Evolutionary conservation across 2,888 invertebrate genomes (phyloP).

Genomic region (Cylloceria caligata): DNA sequence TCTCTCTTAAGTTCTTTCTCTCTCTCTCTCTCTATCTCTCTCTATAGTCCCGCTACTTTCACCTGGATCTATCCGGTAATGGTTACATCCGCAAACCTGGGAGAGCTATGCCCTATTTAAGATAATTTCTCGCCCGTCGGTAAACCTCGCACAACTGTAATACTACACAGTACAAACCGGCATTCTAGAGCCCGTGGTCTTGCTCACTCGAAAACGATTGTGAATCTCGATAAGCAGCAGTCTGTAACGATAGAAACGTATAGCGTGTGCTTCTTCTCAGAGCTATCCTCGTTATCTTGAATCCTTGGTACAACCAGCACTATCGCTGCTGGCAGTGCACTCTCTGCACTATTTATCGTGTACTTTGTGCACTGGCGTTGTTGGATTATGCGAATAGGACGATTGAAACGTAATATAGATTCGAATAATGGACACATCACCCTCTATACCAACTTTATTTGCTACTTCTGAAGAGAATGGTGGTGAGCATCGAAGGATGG

Average conservation of each 20-base stretch:
- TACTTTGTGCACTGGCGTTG: conserved; percentile 30
- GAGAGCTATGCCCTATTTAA: conserved; percentile 79
- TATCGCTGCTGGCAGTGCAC: conserved; percentile 15
- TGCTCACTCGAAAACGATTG: conserved; percentile 48
- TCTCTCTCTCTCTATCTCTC: conserved; percentile 32
- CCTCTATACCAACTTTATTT: neutral
- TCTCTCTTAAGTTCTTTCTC: conserved; percentile 36
- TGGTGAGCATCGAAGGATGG: too few relatives aligned
- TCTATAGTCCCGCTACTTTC: conserved; percentile 78
- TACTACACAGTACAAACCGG: neutral
- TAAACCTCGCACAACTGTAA: conserved; percentile 17
- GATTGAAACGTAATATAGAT: conserved; percentile 35
- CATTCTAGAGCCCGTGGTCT: neutral
- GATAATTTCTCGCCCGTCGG: conserved; percentile 70
- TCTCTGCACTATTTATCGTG: conserved; percentile 43
- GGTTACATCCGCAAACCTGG: conserved; percentile 80
- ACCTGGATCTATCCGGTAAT: conserved; percentile 78
- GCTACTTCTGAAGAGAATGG: neutral
- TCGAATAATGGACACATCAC: conserved; percentile 22
- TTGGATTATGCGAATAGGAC: neutral
- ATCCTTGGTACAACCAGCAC: conserved; percentile 8
- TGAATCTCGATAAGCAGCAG: conserved; percentile 54
- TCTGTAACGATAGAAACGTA: conserved; percentile 61
- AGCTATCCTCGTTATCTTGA: conserved; percentile 60
- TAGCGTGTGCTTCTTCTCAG: conserved; percentile 35